phyloP scores from a whole-genome alignment of 2,113 vertebrate genomes.

The Ranitomeya variabilis region DNA sequence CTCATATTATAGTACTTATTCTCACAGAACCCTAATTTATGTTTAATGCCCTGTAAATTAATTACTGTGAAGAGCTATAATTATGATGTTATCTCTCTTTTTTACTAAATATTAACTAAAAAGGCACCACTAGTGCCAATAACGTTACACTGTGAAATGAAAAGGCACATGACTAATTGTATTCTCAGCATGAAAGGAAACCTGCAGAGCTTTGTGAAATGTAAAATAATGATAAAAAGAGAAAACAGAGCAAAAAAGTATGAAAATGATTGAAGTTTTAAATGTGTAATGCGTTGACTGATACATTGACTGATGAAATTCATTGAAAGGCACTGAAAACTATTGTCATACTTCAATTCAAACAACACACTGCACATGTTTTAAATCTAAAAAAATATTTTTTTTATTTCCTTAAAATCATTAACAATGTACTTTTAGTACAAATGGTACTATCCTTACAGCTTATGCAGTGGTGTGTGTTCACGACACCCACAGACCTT shows the following conservation, averaged over 20 bases:
- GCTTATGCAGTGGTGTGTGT: too few relatives aligned
- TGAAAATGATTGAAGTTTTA: neutral
- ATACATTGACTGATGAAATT: neutral
- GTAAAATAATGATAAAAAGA: neutral
- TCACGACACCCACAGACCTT: too few relatives aligned
- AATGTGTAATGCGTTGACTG: neutral
- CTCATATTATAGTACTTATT: constrained; percentile 45
- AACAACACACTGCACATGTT: too few relatives aligned
- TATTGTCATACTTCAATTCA: too few relatives aligned
- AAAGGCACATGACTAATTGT: constrained; percentile 60
- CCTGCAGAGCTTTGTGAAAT: constrained; percentile 23
- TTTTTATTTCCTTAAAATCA: too few relatives aligned
- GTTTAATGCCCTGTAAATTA: constrained; percentile 65
- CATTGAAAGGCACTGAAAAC: too few relatives aligned
- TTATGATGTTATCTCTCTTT: constrained; percentile 40
- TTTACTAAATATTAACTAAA: constrained; percentile 57
- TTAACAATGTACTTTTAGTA: too few relatives aligned
- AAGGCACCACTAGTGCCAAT: constrained; percentile 52
- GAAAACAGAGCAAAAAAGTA: neutral
- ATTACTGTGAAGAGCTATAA: constrained; percentile 64
- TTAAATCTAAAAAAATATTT: too few relatives aligned
- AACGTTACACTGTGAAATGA: constrained; percentile 57
- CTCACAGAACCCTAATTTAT: constrained; percentile 63
- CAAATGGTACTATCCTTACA: too few relatives aligned
- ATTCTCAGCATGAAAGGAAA: constrained; percentile 48